Evolutionary conservation across 1,140 invertebrate genomes (phyloP).

Genomic region (Uloborus diversus): DNA sequence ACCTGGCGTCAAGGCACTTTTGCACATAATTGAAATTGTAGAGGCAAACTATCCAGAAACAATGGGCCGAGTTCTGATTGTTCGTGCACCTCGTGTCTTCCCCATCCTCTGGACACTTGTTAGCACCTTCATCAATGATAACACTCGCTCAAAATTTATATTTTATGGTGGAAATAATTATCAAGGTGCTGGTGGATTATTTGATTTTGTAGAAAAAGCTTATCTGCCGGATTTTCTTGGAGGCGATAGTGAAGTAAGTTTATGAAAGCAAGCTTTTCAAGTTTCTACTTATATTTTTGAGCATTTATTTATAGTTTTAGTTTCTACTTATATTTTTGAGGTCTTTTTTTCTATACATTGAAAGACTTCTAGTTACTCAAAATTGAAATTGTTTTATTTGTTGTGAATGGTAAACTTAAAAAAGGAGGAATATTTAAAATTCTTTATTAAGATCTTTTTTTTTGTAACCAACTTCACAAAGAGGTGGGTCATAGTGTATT

Average conservation of each 20-base stretch:
- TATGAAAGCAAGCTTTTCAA: background rate
- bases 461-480: too few relatives aligned
- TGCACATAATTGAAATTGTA: conserved; percentile 94
- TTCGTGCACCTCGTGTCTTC: conserved; percentile 89
- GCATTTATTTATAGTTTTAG: background rate
- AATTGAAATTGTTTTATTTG: background rate
- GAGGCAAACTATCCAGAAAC: conserved; percentile 97
- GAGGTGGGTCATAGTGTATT: too few relatives aligned
- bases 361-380: background rate
- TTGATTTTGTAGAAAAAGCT: conserved; percentile 86
- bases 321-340: background rate
- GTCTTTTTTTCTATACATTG: background rate
- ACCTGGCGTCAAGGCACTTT: conserved; percentile 86
- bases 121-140: conserved; percentile 96
- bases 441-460: too few relatives aligned
- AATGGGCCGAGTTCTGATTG: conserved; percentile 87
- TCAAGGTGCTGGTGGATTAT: conserved; percentile 77
- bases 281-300: background rate
- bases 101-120: conserved; percentile 97
- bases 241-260: conserved; percentile 82
- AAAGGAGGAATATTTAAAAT: too few relatives aligned
- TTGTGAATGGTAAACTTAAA: too few relatives aligned
- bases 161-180: conserved; percentile 92
- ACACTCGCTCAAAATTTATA: conserved; percentile 92
- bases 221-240: conserved; percentile 92